Base-by-base conservation (phyloP, 2,888 invertebrate genomes). In the Spilarctia lutea region DNA sequence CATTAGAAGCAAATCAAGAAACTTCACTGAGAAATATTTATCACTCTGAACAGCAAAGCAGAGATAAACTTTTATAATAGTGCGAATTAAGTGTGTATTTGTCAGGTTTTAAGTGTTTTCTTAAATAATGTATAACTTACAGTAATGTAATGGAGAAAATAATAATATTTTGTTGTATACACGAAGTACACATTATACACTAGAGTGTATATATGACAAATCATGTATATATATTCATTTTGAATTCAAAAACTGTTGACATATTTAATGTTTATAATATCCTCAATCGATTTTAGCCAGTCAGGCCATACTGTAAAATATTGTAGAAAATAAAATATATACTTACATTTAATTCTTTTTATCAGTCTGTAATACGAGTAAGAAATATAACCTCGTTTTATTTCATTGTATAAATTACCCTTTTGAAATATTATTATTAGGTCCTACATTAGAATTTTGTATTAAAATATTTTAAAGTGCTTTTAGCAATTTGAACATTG, bases 1-100 rank as follows among this genome's bases (percentile, higher is more conserved):
- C 67, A n/a, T 30, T 73, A 60, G 45, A 73, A n/a, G n/a, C 65
- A 33, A 52, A 27, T 27, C 35, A 66, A 33, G 68, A 75, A 42
- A 42, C 45, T 35, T 52, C 65, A 52, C 20, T 65, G 0, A 45
- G 8, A 33, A 45, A 65, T 63, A 65, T 68, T 68, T 52, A 72
- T 20, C 35, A 68, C 10, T 30, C 65, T 20, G 65, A 30, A 11
- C 27, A 70, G 27, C 27, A 63, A 20, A 70, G 27, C n/a, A 27
- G 60, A 70, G 70, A 10, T 11, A 60, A 60, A 60, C 33, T 33
- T 33, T 68, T 27, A 60, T 60, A 60, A 60, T 27, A 60, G 27
- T 27, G 60, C 16, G 60, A 27, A 27, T 4, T 60, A 60, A 60
- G 60, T 60, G 27, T 16, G 60, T 60, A 60, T 4, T 13, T 27